phyloP scores from a whole-genome alignment of 2,113 vertebrate species.

The Cyprinodon brontotheroides region DNA sequence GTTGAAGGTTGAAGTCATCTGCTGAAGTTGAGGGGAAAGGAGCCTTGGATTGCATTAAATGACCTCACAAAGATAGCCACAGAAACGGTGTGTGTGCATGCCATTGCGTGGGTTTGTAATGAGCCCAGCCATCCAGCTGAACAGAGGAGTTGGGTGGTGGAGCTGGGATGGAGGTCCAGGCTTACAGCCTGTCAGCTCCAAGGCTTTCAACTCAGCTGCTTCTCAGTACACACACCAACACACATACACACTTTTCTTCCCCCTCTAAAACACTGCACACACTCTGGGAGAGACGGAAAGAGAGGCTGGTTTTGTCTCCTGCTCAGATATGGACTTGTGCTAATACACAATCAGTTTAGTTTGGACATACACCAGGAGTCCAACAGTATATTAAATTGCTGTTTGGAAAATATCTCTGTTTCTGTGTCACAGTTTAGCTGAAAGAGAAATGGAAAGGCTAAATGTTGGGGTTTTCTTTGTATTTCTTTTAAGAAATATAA shows the following conservation, averaged over 20 bases:
- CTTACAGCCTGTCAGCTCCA: conserved; percentile 70
- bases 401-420: neutral
- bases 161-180: conserved; percentile 78
- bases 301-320: conserved; percentile 18
- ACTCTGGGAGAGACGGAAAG: neutral
- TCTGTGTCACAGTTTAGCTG: too few species aligned
- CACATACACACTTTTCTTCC: conserved; percentile 23
- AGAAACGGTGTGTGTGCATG: neutral
- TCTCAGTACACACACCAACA: conserved; percentile 49
- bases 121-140: conserved; percentile 79
- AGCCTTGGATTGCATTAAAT: neutral
- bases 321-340: conserved; percentile 44
- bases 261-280: neutral
- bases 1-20: neutral
- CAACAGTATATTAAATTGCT: neutral
- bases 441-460: too few species aligned
- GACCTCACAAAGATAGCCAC: neutral
- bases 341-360: conserved; percentile 5
- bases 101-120: conserved; percentile 72
- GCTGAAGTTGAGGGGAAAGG: neutral
- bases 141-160: conserved; percentile 74
- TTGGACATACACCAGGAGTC: neutral
- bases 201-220: conserved; percentile 76
- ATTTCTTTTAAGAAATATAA: too few species aligned
- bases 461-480: too few species aligned